These are phyloP conservation scores for Drosophila anomalata DNA, from an alignment of 2,888 invertebrate species.

Conservation along the genomic window DNA sequence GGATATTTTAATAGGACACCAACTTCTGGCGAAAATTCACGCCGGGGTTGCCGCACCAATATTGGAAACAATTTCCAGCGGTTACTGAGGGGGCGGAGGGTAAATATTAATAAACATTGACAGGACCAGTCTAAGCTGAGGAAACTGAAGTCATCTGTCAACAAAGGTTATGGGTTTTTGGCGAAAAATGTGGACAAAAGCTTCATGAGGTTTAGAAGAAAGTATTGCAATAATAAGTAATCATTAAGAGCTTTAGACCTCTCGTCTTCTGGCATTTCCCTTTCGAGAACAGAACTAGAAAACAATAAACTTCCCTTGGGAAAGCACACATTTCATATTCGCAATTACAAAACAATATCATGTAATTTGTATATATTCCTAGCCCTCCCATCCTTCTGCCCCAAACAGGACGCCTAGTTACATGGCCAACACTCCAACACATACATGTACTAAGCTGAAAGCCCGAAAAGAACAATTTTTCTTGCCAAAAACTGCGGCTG, in stretches of 20 bases:
- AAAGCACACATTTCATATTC: constrained; percentile 21
- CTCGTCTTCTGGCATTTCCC: not conserved
- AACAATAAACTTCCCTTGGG: constrained; percentile 46
- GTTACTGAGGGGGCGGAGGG: not conserved
- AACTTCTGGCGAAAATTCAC: constrained; percentile 22
- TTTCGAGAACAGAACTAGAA: too few relatives aligned
- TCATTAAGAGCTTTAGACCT: too few relatives aligned
- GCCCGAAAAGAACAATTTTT: constrained; percentile 62
- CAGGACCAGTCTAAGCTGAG: constrained; percentile 39
- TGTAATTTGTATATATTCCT: constrained; percentile 52
- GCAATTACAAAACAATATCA: constrained; percentile 36
- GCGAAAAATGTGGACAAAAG: not conserved
- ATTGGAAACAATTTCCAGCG: constrained; percentile 46
- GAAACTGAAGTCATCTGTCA: not conserved
- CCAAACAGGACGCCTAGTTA: constrained; percentile 58
- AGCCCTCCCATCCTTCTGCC: not conserved
- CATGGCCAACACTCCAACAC: constrained; percentile 54
- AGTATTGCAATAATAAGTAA: too few relatives aligned
- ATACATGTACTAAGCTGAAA: constrained; percentile 33
- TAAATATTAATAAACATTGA: constrained; percentile 55
- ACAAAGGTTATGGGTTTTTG: not conserved
- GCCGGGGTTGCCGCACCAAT: constrained; percentile 30
- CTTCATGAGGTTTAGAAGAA: not conserved
- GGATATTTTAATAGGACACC: constrained; percentile 36
- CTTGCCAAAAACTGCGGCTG: constrained; percentile 58